These are phyloP conservation scores for Prionace glauca DNA, from an alignment of 2,797 vertebrate genomes.

Conservation along the genomic window DNA sequence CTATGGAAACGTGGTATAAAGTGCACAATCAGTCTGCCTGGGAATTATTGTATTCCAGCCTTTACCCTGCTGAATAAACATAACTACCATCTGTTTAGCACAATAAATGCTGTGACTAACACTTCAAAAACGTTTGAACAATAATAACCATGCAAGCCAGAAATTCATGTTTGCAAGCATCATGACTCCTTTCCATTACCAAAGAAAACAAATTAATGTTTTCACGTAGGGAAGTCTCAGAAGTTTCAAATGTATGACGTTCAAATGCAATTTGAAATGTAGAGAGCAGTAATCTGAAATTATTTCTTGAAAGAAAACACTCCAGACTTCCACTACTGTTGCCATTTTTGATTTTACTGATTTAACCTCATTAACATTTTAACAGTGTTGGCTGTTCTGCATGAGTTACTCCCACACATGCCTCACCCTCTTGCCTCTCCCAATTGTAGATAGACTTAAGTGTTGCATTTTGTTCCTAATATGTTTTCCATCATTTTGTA, in stretches of 20 bases:
- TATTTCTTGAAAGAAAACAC: background rate
- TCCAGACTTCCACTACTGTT: background rate
- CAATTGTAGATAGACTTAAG: background rate
- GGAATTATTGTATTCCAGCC: slow-evolving; percentile 31
- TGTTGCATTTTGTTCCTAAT: background rate
- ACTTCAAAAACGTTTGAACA: slow-evolving; percentile 35
- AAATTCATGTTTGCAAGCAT: slow-evolving; percentile 9
- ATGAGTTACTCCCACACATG: background rate
- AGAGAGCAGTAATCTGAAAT: background rate
- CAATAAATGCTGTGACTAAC: slow-evolving; percentile 31
- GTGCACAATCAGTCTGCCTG: slow-evolving; percentile 31
- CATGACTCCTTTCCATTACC: background rate
- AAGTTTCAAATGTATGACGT: background rate
- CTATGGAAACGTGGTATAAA: background rate
- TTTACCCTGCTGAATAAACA: slow-evolving; percentile 37
- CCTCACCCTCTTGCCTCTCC: background rate
- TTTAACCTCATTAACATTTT: background rate
- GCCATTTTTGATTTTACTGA: background rate
- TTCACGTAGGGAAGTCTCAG: background rate
- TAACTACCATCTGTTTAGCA: slow-evolving; percentile 36
- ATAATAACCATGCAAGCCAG: slow-evolving; percentile 31
- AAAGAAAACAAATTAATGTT: background rate
- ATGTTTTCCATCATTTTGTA: background rate
- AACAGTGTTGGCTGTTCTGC: background rate
- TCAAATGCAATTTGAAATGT: background rate